phyloP scores from a whole-genome alignment of 2,888 invertebrate species.

The Bugula neritina region DNA sequence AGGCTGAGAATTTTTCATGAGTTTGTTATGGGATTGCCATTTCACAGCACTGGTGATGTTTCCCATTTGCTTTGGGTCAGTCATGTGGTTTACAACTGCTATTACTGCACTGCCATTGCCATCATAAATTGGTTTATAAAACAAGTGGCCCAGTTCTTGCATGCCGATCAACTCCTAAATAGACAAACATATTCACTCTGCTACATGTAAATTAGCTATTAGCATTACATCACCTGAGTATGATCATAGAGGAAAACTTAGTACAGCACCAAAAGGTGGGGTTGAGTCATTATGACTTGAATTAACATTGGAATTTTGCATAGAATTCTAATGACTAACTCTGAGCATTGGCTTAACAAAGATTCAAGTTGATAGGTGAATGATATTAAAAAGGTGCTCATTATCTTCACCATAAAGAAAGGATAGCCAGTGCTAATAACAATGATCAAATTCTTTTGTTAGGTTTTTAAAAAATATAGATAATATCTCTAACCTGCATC shows the following conservation, averaged over 20 bases:
- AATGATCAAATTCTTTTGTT: background rate
- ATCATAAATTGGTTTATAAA: constrained; percentile 82
- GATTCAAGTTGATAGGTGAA: no score
- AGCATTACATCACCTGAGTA: no score
- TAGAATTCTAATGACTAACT: no score
- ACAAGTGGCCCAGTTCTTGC: constrained; percentile 88
- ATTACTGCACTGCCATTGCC: constrained; percentile 82
- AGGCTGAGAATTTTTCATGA: constrained; percentile 11
- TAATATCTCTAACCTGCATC: constrained; percentile 62
- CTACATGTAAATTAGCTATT: background rate
- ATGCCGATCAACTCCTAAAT: constrained; percentile 74
- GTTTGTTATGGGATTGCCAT: constrained; percentile 60
- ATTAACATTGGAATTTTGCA: no score
- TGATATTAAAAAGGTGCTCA: no score
- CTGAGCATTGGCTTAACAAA: no score
- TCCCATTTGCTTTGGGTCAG: constrained; percentile 71
- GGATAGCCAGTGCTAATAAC: background rate
- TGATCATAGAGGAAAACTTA: no score
- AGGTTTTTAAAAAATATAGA: background rate
- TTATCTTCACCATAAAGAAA: background rate
- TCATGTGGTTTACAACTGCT: constrained; percentile 69
- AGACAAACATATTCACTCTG: background rate
- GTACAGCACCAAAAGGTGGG: no score
- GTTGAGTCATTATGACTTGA: no score
- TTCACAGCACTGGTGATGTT: constrained; percentile 61